Base-by-base conservation (phyloP, 2,888 invertebrate genomes). In the Rhyacophila evoluta region DNA sequence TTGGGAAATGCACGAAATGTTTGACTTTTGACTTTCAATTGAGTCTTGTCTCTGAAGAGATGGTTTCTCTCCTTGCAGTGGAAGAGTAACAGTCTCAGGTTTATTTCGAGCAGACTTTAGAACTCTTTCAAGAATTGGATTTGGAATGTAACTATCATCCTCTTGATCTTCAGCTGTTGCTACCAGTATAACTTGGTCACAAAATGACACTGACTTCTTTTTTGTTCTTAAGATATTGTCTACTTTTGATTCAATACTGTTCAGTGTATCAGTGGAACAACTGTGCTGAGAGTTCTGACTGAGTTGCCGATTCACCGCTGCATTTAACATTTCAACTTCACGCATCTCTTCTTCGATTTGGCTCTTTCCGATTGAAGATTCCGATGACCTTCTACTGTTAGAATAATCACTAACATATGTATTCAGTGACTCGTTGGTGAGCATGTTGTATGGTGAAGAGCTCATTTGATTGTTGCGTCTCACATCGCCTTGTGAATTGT, bases 191-290 rank as follows among this genome's bases (percentile, higher is more conserved):
- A 98, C 97, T 87, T 97, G 96, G 86, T 97, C 97, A 85, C 97
- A 97, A 87, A 98, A 98, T 0, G 97, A 97, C 2, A 98, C 98
- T 78, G 96, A 96, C 86, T 98, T 98, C 91, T 97, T 97, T 85
- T 96, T 96, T 0, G 93, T 92, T 79, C 94, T 91, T 73, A 92
- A 90, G 0, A 88, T 86, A 82, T 92, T 92, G 10, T 87, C 87
- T 79, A 82, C 79, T 39, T 81, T 81, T 10, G 81, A 82, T 75
- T 83, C 83, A 5, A 77, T 82, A 39, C 79, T 80, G 75, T 84
- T 89, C 87, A 83, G 85, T 86, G 29, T 89, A 87, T 83, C 89
- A 87, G 84, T 89, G 86, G 74, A 88, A 86, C 89, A 85, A 87
- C 91, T 87, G 85, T 90, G 83, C 28, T 82, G 81, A 25, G 86